Conservation (phyloP, 1,140 invertebrate genomes). For the Cecropterus lyciades region DNA sequence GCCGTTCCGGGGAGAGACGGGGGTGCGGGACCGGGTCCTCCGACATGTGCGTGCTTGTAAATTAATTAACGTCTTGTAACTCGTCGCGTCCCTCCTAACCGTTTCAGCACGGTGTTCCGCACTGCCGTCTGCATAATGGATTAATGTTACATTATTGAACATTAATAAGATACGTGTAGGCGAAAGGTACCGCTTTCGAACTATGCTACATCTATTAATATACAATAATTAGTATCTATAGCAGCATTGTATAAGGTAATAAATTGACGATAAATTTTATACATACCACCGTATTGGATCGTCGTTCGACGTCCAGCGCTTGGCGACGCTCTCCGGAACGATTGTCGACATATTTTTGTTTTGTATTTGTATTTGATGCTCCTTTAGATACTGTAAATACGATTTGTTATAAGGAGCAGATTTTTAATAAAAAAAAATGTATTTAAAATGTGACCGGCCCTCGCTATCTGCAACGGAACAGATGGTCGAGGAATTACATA, state of each 20-base stretch:
- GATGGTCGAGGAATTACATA: background rate
- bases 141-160: constrained; percentile 6
- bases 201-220: background rate
- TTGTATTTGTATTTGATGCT: constrained; percentile 40
- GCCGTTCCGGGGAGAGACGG: constrained; percentile 5
- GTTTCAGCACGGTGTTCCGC: background rate
- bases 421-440: constrained; percentile 18
- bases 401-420: constrained; percentile 26
- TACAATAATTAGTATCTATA: background rate
- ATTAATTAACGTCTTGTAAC: constrained; percentile 23
- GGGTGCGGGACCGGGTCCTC: background rate
- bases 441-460: background rate
- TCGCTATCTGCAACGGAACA: background rate
- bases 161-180: background rate
- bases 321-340: constrained; percentile 10
- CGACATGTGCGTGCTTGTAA: constrained; percentile 15
- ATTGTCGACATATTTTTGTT: constrained; percentile 18
- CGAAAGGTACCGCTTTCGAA: background rate
- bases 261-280: background rate
- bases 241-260: background rate
- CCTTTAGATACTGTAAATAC: constrained; percentile 49
- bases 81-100: constrained; percentile 7
- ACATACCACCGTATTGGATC: background rate
- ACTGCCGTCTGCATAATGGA: constrained; percentile 22
- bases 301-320: too few species aligned